Base-by-base conservation (phyloP, 2,797 vertebrate genomes). In the Enteromius unitaeniatus region DNA sequence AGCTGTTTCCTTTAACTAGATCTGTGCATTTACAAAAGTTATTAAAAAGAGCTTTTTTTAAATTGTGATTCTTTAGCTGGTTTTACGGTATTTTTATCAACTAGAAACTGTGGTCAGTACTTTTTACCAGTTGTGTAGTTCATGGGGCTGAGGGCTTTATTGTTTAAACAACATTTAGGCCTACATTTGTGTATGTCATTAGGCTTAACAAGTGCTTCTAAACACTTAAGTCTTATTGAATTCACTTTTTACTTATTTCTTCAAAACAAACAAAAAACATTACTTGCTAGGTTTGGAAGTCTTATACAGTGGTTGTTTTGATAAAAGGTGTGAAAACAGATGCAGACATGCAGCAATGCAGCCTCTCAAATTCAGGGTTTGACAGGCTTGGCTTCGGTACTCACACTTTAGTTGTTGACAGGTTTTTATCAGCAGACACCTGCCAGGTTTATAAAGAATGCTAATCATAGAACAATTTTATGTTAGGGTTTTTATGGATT, bases 321-420 rank as follows among this genome's bases (percentile, higher is more conserved):
- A 62, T 47, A 49, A 15, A 62, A 72, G 23, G 14, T 60, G 37
- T 26, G 34, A 80, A 81, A n/a, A 49, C 19, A 58, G 15, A 26
- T 55, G 34, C 34, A 69, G 49, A 55, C 5, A n/a, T 42, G 11
- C 10, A 21, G 37, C 37, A 51, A n/a, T n/a, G n/a, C n/a, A n/a
- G n/a, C n/a, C n/a, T n/a, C n/a, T n/a, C n/a, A n/a, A n/a, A n/a
- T n/a, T 21, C 37, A 45, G 51, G 10, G 37, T 70, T 60, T 70
- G 17, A 72, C 7, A 26, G 67, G 45, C 37, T 55, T 80, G 37
- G 51, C 79, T 45, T 42, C 9, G 70, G 9, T 21, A 17, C 37
- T 55, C 37, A 9, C 37, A 70, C 37, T 6, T 60, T 51, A 70
- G 67, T 60, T 70, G 51, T 72, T 81, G 67, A 70, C 31, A 13